A percentile compares a stretch with the other conserved stretches of the same genome.
phyloP scores from a whole-genome alignment of 2,113 vertebrate species.

The Lonchura striata region DNA sequence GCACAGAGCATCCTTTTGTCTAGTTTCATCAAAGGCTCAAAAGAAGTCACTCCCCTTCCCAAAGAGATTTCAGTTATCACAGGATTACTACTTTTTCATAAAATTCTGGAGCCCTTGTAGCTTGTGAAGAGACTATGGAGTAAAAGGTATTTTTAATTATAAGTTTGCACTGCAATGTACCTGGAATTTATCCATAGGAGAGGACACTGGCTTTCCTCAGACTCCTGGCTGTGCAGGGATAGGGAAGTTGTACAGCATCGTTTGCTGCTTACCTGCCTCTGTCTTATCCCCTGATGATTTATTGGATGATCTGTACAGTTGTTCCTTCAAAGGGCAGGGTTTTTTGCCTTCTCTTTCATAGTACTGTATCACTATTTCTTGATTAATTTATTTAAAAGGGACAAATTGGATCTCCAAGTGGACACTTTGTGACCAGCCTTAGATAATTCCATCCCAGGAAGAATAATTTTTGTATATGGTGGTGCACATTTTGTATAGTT shows the following conservation, averaged over 20 bases:
- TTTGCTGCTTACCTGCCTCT: neutral
- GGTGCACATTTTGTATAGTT: neutral
- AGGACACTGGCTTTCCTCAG: neutral
- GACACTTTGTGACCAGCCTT: neutral
- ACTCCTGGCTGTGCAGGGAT: neutral
- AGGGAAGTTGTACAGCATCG: fast-evolving
- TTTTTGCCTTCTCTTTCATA: neutral
- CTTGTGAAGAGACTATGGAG: neutral
- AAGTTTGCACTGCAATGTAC: neutral
- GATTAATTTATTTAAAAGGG: neutral
- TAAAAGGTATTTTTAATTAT: neutral
- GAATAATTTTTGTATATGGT: neutral
- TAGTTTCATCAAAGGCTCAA: neutral
- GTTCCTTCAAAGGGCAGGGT: fast-evolving
- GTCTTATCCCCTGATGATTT: neutral
- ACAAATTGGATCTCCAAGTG: neutral
- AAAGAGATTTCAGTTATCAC: neutral
- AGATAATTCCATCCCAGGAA: neutral
- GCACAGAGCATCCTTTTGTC: neutral
- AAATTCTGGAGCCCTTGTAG: neutral
- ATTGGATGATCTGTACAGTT: neutral
- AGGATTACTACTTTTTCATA: neutral
- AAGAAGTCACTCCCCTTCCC: neutral
- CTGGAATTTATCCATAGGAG: neutral
- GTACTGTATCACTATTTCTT: neutral